Evolutionary conservation across 1,140 invertebrate species (phyloP).

Genomic region (Chrysopa pallens): DNA sequence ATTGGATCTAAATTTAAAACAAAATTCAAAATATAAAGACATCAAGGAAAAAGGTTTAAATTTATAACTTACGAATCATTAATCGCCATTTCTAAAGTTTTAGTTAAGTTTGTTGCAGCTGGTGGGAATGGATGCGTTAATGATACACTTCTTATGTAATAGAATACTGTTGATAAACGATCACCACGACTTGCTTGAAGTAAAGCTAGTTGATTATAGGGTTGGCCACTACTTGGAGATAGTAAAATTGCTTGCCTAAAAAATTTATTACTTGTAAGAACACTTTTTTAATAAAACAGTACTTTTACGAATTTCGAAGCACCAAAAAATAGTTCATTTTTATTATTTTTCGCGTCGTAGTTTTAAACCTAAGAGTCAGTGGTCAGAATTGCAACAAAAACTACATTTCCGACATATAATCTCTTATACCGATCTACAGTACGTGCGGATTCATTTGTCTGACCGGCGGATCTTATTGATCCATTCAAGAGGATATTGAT

Average conservation of each 20-base stretch:
- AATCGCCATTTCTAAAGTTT: conserved; percentile 38
- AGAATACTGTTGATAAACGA: conserved; percentile 63
- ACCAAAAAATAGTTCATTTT: no score
- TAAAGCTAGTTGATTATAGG: conserved; percentile 74
- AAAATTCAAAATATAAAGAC: conserved; percentile 9
- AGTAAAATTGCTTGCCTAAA: conserved; percentile 58
- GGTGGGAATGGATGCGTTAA: conserved; percentile 70
- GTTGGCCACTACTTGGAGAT: conserved; percentile 67
- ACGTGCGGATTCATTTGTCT: no score
- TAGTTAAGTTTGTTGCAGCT: conserved; percentile 56
- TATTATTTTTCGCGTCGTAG: no score
- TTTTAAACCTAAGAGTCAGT: no score
- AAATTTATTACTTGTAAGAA: not conserved
- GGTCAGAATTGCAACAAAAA: no score
- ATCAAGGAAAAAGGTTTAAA: conserved; percentile 3
- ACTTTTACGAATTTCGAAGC: no score
- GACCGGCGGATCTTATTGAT: no score
- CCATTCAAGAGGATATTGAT: no score
- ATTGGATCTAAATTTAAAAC: conserved; percentile 25
- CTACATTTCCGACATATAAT: no score
- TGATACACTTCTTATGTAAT: conserved; percentile 62
- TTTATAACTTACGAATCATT: conserved; percentile 18
- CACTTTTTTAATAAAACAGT: not conserved
- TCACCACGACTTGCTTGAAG: conserved; percentile 64
- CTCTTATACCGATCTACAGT: no score